phyloP scores from a whole-genome alignment of 2,797 vertebrate genomes.

The Tamandua tetradactyla region DNA sequence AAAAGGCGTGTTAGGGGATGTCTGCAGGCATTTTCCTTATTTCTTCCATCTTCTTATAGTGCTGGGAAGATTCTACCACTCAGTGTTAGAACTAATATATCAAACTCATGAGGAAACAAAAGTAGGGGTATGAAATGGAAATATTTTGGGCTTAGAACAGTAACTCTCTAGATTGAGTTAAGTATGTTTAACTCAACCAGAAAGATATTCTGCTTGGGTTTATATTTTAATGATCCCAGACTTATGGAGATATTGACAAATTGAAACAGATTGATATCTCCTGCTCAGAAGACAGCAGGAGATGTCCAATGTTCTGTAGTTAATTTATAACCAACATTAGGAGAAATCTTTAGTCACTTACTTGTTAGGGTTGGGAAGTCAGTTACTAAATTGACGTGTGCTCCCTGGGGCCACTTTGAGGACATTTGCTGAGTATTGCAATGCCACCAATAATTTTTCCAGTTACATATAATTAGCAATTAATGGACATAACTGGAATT shows the following conservation, averaged over 20 bases:
- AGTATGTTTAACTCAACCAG: slow-evolving; percentile 75
- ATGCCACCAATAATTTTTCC: not conserved
- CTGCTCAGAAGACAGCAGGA: accelerated
- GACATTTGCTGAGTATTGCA: not conserved
- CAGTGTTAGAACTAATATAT: slow-evolving; percentile 73
- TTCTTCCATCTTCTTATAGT: slow-evolving; percentile 52
- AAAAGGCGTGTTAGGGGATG: slow-evolving; percentile 58
- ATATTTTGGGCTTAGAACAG: slow-evolving; percentile 81
- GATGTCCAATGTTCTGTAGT: not conserved
- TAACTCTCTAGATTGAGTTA: slow-evolving; percentile 75
- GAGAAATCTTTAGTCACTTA: not conserved
- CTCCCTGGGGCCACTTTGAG: not conserved
- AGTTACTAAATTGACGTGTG: not conserved
- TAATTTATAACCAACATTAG: not conserved
- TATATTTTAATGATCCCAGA: not conserved
- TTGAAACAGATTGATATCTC: not conserved
- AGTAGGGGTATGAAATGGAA: slow-evolving; percentile 80
- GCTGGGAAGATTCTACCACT: slow-evolving; percentile 71
- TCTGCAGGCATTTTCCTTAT: slow-evolving; percentile 59
- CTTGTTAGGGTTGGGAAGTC: not conserved
- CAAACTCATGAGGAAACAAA: slow-evolving; percentile 74
- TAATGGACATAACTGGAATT: not conserved
- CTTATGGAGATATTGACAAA: not conserved
- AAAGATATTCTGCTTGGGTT: slow-evolving; percentile 66
- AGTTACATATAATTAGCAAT: not conserved